Base-by-base conservation (phyloP, 1,140 invertebrate species). In the Cydia amplana region DNA sequence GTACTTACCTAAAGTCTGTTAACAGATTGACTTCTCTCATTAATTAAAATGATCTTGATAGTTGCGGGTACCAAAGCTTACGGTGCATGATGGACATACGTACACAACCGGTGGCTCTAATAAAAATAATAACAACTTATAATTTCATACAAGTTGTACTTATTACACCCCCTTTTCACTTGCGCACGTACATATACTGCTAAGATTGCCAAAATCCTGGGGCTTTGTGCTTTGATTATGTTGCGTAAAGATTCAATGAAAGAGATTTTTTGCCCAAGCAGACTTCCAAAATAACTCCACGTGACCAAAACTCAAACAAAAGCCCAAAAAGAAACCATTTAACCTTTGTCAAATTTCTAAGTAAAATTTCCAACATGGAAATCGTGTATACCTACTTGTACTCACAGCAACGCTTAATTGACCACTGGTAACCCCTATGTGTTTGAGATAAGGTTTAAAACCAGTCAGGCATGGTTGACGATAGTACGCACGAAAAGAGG, bases 401-500 rank as follows among this genome's bases (percentile, higher is more conserved):
- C n/a, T 20, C 49, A 16, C 9, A 16, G 12, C 43, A n/a, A 51
- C n/a, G 16, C 10, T n/a, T 18, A n/a, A 16, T 46, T 46, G n/a
- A 51, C 49, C 36, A 40, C 36, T 40, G 36, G 36, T 51, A 51
- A 51, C n/a, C 16, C 5, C 14, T n/a, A 51, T 18, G n/a, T 18
- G 2, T 18, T 51, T 51, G 14, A 46, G 16, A 46, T 46, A 46
- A 46, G 43, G 43, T 4, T 16, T 46, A 12, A 3, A 14, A 46
- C 4, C 43, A 46, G 43, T 16, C 12, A 4, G 12, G 43, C 16
- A 46, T 14, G 3, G 64, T 67, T 73, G 18, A 3, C 14, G 32
- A 73, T 51, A 51, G 49, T 51, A 74, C 49, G 46, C 75, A 73
- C 74, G 73, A 75, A 73, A 77, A 9, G 65, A 74, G 80, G 80